A percentile compares a stretch with the other conserved stretches of the same genome.
These are phyloP conservation scores for Podabrus alpinus DNA, from an alignment of 2,888 invertebrate genomes.

Conservation along the genomic window DNA sequence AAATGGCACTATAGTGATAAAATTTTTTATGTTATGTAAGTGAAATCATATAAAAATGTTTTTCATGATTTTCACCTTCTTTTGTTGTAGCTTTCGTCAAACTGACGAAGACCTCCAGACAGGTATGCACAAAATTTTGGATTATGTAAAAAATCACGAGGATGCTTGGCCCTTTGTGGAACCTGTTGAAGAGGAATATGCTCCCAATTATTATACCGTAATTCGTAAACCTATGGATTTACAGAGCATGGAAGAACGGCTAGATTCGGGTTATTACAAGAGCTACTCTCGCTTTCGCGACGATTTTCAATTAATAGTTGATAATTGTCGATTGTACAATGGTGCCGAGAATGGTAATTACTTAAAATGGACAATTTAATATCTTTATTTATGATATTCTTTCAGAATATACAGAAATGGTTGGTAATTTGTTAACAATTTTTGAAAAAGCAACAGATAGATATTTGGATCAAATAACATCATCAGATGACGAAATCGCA, in stretches of 20 bases:
- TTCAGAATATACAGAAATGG: constrained; percentile 87
- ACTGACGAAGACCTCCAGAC: constrained; percentile 84
- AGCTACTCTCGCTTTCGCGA: constrained; percentile 80
- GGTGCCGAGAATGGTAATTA: constrained; percentile 86
- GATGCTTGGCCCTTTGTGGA: constrained; percentile 96
- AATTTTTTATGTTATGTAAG: constrained; percentile 18
- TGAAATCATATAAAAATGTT: not conserved
- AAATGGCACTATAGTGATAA: constrained; percentile 1
- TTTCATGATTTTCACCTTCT: constrained; percentile 15
- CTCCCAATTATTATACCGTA: constrained; percentile 81
- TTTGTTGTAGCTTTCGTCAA: constrained; percentile 69
- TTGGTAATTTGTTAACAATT: constrained; percentile 77
- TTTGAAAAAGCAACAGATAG: constrained; percentile 82
- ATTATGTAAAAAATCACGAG: constrained; percentile 83
- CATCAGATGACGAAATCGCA: constrained; percentile 78
- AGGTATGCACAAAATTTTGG: constrained; percentile 90
- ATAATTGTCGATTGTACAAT: constrained; percentile 91
- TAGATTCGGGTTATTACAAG: constrained; percentile 80
- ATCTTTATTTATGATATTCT: constrained; percentile 15
- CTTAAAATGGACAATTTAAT: constrained; percentile 1
- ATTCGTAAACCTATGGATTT: constrained; percentile 85
- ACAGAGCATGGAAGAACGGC: constrained; percentile 82
- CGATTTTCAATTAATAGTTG: constrained; percentile 90
- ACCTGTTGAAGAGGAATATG: constrained; percentile 90
- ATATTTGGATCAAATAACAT: constrained; percentile 79